phyloP scores from a whole-genome alignment of 2,113 vertebrate genomes.

The Perca flavescens region DNA sequence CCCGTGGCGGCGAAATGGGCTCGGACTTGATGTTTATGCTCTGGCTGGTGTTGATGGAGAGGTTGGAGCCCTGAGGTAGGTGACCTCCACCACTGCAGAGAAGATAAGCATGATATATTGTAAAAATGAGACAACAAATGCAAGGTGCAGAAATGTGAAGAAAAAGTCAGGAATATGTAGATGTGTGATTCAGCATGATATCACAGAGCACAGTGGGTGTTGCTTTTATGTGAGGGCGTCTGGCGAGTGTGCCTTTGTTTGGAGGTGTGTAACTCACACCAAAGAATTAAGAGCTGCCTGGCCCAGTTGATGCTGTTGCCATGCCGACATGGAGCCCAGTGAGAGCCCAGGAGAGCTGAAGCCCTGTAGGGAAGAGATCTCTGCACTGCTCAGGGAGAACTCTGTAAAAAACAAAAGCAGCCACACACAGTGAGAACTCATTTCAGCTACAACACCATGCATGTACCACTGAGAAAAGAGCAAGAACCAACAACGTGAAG shows the following conservation, averaged over 20 bases:
- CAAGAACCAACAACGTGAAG: constrained; percentile 31
- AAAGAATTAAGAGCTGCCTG: constrained; percentile 96
- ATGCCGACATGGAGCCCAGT: constrained; percentile 96
- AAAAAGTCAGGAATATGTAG: constrained; percentile 48
- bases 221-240: constrained; percentile 71
- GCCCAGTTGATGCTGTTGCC: constrained; percentile 98
- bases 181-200: constrained; percentile 73
- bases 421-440: constrained; percentile 64
- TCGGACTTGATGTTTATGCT: constrained; percentile 98
- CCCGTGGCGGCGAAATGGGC: constrained; percentile 96
- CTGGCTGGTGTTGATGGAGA: constrained; percentile 96
- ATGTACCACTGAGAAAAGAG: constrained; percentile 46
- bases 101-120: constrained; percentile 41
- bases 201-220: constrained; percentile 70
- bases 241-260: constrained; percentile 76
- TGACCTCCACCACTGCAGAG: constrained; percentile 91
- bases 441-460: constrained; percentile 45
- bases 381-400: constrained; percentile 96
- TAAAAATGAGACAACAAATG: constrained; percentile 34
- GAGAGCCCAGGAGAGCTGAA: constrained; percentile 96
- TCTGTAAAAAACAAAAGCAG: constrained; percentile 85
- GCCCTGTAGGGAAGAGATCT: constrained; percentile 95
- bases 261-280: constrained; percentile 90
- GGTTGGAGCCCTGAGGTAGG: constrained; percentile 96
- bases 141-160: constrained; percentile 25